Evolutionary conservation across 2,888 invertebrate genomes (phyloP).

Genomic region (Lepidocyrtinus sp.): DNA sequence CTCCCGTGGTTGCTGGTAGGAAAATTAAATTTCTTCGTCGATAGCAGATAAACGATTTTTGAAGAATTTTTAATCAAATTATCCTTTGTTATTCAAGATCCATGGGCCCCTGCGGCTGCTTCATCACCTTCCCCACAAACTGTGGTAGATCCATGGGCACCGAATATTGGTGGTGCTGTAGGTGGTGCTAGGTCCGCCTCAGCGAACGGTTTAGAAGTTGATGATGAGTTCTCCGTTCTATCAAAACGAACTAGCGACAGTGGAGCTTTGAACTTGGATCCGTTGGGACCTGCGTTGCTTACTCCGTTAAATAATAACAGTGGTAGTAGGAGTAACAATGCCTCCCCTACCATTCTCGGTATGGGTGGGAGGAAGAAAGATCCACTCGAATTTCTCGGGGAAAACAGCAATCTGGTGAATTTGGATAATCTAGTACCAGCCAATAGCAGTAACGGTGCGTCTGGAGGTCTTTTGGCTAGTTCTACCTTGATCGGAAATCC

Average conservation of each 20-base stretch:
- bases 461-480: slow-evolving; percentile 22
- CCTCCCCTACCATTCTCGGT: slow-evolving; percentile 52
- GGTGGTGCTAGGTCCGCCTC: slow-evolving; percentile 68
- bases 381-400: slow-evolving; percentile 96
- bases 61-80: slow-evolving; percentile 16
- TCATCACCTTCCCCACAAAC: slow-evolving; percentile 63
- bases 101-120: slow-evolving; percentile 75
- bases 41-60: no score
- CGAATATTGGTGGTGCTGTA: slow-evolving; percentile 65
- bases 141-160: slow-evolving; percentile 72
- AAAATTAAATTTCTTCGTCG: no score
- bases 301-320: slow-evolving; percentile 60
- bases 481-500: slow-evolving; percentile 60
- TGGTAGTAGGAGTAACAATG: slow-evolving; percentile 60
- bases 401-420: slow-evolving; percentile 97
- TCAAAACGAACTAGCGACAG: slow-evolving; percentile 78
- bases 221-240: slow-evolving; percentile 91
- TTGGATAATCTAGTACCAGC: slow-evolving; percentile 93
- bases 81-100: slow-evolving; percentile 74
- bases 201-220: slow-evolving; percentile 74
- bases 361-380: slow-evolving; percentile 79
- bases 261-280: slow-evolving; percentile 65
- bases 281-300: slow-evolving; percentile 63
- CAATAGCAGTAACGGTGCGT: slow-evolving; percentile 55
- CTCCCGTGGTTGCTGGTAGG: slow-evolving; percentile 50